Evolutionary conservation across 2,888 invertebrate species (phyloP), one percentile per base, ranked within the genome.

Genomic region (Dorcus hopei): DNA sequence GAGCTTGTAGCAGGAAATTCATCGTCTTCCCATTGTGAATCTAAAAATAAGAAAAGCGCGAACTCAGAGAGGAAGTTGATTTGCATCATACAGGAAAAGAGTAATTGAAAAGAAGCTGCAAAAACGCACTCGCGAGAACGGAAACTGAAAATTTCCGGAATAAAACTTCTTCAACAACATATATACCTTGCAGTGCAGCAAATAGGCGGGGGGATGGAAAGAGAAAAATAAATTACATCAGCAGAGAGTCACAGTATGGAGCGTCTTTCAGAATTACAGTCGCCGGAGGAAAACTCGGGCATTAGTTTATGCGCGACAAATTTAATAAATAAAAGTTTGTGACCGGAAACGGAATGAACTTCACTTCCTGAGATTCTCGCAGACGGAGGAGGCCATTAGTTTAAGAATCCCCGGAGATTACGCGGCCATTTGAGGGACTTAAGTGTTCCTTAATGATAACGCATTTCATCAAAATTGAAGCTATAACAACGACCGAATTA

Each of bases 81-180:
- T 70, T 68, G 69, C 68, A 68, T 68, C 69, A 66, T 69, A 70
- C 70, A 72, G 72, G 71, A 72, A 72, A 67, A 67, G 66, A 70
- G 70, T 74, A 72, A 74, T 73, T 61, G 63, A 63, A 67, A 62
- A 68, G 69, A 67, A 68, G 66, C 68, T 68, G 64, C 64, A 49
- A 61, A 63, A 60, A 60, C 61, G 62, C 63, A 61, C 62, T 49
- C 61, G 67, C 67, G 66, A 66, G 69, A 69, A 68, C 68, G 73
- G 72, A 74, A 73, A 69, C 69, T 65, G 70, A 68, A 71, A 72
- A 74, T 74, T 73, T 73, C 74, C 74, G 68, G 68, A 60, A 63
- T 63, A 61, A 67, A 68, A 68, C 61, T 65, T 61, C 61, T 42
- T 45, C 45, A 45, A 23, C 45, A 19, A 16, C 45, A 40, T 38